Conservation (phyloP, 1,140 invertebrate species). For the Cotesia typhae region DNA sequence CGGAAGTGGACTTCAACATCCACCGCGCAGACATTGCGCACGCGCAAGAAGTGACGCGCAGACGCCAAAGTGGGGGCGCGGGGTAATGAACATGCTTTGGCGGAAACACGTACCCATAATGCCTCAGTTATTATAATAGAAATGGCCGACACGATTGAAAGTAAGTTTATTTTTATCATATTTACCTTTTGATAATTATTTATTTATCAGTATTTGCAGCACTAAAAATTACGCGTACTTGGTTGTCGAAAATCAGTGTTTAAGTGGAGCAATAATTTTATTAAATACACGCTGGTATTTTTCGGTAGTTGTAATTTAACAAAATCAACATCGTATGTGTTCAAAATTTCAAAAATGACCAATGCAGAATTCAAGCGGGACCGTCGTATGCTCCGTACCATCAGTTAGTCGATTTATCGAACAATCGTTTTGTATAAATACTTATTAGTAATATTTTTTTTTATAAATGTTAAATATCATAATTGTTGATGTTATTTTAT, state of each 20-base stretch:
- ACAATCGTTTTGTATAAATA: conserved; percentile 33
- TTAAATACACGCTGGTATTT: background rate
- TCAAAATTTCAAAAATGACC: conserved; percentile 67
- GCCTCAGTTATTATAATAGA: conserved; percentile 67
- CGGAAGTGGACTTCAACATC: background rate
- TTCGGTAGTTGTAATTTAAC: conserved; percentile 50
- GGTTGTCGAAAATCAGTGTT: no score
- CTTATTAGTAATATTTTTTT: conserved; percentile 30
- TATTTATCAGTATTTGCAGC: conserved; percentile 19
- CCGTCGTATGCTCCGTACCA: conserved; percentile 36
- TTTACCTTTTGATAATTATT: background rate
- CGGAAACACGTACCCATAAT: conserved; percentile 25
- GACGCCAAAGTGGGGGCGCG: background rate
- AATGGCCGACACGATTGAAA: conserved; percentile 80
- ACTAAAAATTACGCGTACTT: background rate
- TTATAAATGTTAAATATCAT: conserved; percentile 3
- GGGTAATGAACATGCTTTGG: conserved; percentile 1
- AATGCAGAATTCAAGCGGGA: conserved; percentile 61
- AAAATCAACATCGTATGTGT: conserved; percentile 47
- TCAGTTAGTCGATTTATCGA: conserved; percentile 49
- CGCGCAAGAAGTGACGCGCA: background rate
- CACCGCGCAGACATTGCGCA: no score
- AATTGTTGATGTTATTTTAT: background rate
- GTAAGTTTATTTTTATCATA: conserved; percentile 67
- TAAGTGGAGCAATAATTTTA: no score